Evolutionary conservation across 1,140 invertebrate species (phyloP).

Genomic region (Polypedilum vanderplanki): DNA sequence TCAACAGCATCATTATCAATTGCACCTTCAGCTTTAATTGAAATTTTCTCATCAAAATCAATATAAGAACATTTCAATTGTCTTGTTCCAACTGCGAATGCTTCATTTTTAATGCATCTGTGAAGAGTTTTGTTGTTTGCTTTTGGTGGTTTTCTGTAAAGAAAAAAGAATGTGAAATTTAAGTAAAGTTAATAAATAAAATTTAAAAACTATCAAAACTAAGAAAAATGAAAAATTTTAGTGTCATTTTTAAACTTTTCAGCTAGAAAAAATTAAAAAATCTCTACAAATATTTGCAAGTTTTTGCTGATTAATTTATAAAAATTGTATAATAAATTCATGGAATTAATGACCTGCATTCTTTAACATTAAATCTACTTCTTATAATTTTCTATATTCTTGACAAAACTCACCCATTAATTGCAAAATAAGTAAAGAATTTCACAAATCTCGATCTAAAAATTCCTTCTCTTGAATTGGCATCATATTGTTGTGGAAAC

Average conservation of each 20-base stretch:
- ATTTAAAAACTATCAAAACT: no score
- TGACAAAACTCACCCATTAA: background rate
- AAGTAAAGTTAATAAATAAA: no score
- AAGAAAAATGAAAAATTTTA: no score
- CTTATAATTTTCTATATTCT: no score
- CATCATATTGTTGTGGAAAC: conserved; percentile 32
- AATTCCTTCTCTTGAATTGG: background rate
- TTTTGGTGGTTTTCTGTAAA: background rate
- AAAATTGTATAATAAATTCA: no score
- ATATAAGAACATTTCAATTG: background rate
- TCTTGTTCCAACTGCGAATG: background rate
- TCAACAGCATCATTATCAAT: background rate
- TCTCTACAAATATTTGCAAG: no score
- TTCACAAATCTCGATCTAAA: background rate
- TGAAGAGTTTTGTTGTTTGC: background rate
- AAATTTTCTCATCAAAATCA: background rate
- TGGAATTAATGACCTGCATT: no score
- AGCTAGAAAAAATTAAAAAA: background rate
- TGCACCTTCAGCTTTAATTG: background rate
- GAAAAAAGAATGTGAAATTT: background rate
- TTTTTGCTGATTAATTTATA: no score
- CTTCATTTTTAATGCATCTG: background rate
- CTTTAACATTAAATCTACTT: no score
- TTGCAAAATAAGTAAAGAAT: background rate
- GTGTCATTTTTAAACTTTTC: background rate